Conservation (phyloP, 2,113 vertebrate species). For the Neogobius melanostomus region DNA sequence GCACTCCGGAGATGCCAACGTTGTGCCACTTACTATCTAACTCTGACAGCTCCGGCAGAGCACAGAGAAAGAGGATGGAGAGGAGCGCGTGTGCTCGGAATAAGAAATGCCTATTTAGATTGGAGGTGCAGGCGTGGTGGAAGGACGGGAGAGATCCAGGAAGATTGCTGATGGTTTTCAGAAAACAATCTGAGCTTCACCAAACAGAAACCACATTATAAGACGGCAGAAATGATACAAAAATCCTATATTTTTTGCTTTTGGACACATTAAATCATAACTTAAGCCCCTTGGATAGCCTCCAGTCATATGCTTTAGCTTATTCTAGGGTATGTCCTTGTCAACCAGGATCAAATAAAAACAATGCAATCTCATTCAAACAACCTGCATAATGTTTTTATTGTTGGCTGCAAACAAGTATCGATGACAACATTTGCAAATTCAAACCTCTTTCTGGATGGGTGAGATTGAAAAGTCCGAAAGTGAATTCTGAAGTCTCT, state of each 20-base stretch:
- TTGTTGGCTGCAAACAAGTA: background rate
- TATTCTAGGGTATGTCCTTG: constrained; percentile 23
- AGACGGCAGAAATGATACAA: background rate
- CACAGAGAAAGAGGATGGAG: constrained; percentile 21
- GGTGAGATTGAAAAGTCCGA: background rate
- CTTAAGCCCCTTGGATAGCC: constrained; percentile 23
- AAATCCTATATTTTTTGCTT: background rate
- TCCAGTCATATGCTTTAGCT: constrained; percentile 26
- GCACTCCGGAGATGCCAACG: constrained; percentile 58
- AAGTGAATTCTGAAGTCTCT: background rate
- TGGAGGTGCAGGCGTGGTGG: constrained; percentile 7
- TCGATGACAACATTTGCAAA: constrained; percentile 19
- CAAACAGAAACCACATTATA: background rate
- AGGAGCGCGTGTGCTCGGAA: constrained; percentile 39
- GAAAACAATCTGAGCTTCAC: background rate
- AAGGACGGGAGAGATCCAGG: background rate
- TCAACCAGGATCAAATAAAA: constrained; percentile 14
- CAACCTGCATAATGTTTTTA: background rate
- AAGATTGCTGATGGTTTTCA: background rate
- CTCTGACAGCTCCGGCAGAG: constrained; percentile 65
- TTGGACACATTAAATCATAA: constrained; percentile 4
- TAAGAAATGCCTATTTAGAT: constrained; percentile 37
- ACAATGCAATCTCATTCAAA: constrained; percentile 21
- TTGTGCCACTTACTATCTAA: constrained; percentile 61
- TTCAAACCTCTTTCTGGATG: background rate